These are phyloP conservation scores for Sorex araneus DNA, from an alignment of 2,113 vertebrate genomes.

Conservation along the genomic window DNA sequence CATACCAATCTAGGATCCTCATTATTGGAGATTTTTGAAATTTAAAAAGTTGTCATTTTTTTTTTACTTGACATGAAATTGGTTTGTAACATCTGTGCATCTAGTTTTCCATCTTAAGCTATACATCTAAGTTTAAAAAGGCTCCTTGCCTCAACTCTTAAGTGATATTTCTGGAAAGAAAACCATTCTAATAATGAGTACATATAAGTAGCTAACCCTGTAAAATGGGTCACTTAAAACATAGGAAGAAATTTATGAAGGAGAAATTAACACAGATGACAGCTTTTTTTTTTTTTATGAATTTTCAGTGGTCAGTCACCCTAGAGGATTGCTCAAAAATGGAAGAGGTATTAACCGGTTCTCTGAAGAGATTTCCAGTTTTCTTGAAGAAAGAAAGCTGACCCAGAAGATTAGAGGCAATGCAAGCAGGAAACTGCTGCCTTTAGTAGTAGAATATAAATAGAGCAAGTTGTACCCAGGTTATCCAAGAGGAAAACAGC, in stretches of 20 bases:
- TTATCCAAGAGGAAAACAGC: constrained; percentile 23
- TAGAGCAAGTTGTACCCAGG: neutral
- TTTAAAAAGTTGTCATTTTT: neutral
- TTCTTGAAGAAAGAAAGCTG: constrained; percentile 27
- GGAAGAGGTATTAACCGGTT: constrained; percentile 17
- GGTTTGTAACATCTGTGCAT: neutral
- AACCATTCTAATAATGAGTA: constrained; percentile 16
- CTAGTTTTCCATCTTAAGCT: neutral
- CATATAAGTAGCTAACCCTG: neutral
- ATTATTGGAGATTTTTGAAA: neutral
- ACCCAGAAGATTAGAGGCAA: neutral
- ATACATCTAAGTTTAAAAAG: neutral
- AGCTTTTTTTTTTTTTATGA: neutral
- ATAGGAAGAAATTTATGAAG: neutral
- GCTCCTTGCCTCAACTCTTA: constrained; percentile 9
- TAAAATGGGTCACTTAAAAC: neutral
- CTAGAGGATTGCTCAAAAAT: neutral
- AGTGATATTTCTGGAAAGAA: neutral
- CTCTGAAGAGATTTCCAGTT: neutral
- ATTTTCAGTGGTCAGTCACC: neutral
- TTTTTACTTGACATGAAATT: neutral
- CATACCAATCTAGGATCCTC: neutral
- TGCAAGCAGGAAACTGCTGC: neutral
- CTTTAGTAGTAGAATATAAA: constrained; percentile 3
- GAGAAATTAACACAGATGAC: neutral